A percentile compares a stretch with the other conserved stretches of the same genome.
Evolutionary conservation across 2,888 invertebrate species (phyloP).

Genomic region (Ellobium chinense): DNA sequence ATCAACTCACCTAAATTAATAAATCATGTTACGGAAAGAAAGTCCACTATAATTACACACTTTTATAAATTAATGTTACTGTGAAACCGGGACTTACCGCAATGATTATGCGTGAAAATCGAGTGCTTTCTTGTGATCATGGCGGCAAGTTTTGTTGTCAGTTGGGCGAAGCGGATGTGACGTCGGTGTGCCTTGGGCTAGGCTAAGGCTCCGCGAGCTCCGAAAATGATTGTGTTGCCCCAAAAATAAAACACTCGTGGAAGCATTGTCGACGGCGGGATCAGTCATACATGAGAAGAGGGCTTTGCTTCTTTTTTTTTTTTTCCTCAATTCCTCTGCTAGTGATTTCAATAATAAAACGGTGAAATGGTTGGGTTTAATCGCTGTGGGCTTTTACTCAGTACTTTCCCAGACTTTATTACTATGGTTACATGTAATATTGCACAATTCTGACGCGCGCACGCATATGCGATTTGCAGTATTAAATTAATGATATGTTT

Average conservation of each 20-base stretch:
- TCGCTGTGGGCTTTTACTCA: too few species aligned
- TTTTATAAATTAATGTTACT: background rate
- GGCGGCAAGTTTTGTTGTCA: constrained; percentile 43
- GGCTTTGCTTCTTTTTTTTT: background rate
- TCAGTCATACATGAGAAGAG: background rate
- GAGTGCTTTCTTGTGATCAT: constrained; percentile 36
- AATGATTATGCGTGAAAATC: background rate
- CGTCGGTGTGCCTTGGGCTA: constrained; percentile 35
- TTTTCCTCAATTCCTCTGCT: too few species aligned
- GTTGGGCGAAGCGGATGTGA: constrained; percentile 45
- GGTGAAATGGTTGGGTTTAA: too few species aligned
- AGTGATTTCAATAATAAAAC: too few species aligned
- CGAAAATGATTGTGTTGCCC: constrained; percentile 1
- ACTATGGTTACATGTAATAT: too few species aligned
- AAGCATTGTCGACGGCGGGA: background rate
- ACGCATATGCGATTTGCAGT: too few species aligned
- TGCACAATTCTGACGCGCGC: too few species aligned
- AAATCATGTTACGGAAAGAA: too few species aligned
- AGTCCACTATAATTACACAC: background rate
- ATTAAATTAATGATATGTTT: too few species aligned
- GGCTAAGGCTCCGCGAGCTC: constrained; percentile 7
- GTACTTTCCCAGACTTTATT: too few species aligned
- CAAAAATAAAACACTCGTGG: background rate
- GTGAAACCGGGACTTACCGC: background rate
- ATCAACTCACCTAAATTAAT: too few species aligned